Conservation (phyloP, 2,797 vertebrate genomes). For the Micrastur ruficollis region DNA sequence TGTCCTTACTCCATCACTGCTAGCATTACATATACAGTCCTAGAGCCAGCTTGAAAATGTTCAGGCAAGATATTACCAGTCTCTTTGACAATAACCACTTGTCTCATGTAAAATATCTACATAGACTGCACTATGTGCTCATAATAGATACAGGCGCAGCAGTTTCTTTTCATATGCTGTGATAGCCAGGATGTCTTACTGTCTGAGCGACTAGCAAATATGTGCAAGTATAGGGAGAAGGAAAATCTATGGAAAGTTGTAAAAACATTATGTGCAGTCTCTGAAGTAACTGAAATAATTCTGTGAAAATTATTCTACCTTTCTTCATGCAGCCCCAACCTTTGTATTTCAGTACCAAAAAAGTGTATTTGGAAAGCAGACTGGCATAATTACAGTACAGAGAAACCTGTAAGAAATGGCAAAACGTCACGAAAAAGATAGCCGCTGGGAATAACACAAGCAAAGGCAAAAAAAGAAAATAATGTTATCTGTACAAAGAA, state of each 20-base stretch:
- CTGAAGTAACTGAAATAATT: not conserved
- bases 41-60: not conserved
- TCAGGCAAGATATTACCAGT: not conserved
- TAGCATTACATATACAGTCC: not conserved
- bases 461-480: not conserved
- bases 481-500: not conserved
- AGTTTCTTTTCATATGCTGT: not conserved
- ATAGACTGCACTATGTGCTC: not conserved
- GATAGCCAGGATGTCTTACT: not conserved
- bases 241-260: not conserved
- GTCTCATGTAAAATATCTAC: slow-evolving; percentile 4
- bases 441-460: not conserved
- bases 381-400: not conserved
- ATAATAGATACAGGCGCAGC: not conserved
- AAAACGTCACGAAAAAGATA: not conserved
- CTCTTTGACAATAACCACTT: slow-evolving; percentile 21
- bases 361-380: not conserved
- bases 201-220: not conserved
- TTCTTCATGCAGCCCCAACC: not conserved
- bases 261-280: not conserved
- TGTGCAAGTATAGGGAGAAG: not conserved
- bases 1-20: slow-evolving; percentile 5
- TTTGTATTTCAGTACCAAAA: not conserved
- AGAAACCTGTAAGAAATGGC: not conserved
- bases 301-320: not conserved